These are phyloP conservation scores for Craterocephalus amniculus DNA, from an alignment of 2,797 vertebrate genomes.

Conservation along the genomic window DNA sequence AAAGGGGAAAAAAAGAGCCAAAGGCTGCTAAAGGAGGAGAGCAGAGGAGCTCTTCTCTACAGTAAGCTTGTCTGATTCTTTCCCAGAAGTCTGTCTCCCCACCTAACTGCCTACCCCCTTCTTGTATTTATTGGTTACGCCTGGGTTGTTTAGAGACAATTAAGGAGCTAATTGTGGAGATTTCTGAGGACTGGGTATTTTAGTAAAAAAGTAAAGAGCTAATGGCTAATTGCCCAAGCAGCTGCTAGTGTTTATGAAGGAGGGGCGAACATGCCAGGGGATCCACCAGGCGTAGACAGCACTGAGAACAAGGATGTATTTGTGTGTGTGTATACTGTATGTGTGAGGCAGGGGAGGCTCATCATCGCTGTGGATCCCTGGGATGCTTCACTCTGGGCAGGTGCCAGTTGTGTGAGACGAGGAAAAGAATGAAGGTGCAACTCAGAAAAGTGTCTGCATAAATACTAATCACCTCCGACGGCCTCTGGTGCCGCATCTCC, in stretches of 20 bases:
- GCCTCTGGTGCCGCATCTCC: slow-evolving; percentile 69
- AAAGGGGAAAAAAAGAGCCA: slow-evolving; percentile 43
- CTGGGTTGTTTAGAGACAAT: slow-evolving; percentile 85
- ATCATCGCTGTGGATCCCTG: slow-evolving; percentile 63
- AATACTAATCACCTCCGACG: slow-evolving; percentile 79
- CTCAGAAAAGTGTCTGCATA: slow-evolving; percentile 67
- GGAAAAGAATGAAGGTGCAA: slow-evolving; percentile 53
- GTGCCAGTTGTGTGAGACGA: slow-evolving; percentile 72
- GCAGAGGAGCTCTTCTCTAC: slow-evolving; percentile 53
- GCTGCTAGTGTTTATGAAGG: slow-evolving; percentile 85
- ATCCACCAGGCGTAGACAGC: slow-evolving; percentile 67
- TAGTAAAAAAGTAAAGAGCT: slow-evolving; percentile 84
- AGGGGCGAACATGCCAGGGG: slow-evolving; percentile 72
- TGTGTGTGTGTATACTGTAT: slow-evolving; percentile 31
- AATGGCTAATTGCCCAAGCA: slow-evolving; percentile 84
- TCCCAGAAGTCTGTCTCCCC: slow-evolving; percentile 60
- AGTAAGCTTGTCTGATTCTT: slow-evolving; percentile 41
- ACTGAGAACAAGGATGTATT: slow-evolving; percentile 42
- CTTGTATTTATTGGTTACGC: slow-evolving; percentile 81
- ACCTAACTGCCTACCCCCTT: slow-evolving; percentile 63
- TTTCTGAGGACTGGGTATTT: slow-evolving; percentile 81
- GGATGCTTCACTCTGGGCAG: slow-evolving; percentile 67
- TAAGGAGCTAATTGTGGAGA: slow-evolving; percentile 85
- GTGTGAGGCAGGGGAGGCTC: slow-evolving; percentile 28
- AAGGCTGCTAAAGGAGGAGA: slow-evolving; percentile 48